Conservation (phyloP, 2,888 invertebrate genomes). For the Sepioteuthis lessoniana region DNA sequence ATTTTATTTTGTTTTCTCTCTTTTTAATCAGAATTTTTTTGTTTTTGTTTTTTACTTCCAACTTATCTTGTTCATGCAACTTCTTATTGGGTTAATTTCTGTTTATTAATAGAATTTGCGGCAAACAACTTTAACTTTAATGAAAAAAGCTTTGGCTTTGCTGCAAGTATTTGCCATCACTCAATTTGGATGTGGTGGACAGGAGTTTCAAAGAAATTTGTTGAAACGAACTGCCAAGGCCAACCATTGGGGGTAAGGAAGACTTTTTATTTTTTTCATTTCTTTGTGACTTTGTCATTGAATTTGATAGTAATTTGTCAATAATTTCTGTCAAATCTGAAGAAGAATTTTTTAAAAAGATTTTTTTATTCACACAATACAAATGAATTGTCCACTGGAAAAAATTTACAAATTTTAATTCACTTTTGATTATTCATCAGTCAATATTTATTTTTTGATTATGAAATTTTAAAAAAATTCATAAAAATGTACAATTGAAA, state of each 20-base stretch:
- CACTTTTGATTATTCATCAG: no score
- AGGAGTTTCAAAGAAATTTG: slow-evolving; percentile 81
- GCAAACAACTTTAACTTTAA: slow-evolving; percentile 76
- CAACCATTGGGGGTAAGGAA: slow-evolving; percentile 90
- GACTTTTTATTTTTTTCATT: background rate
- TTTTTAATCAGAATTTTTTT: no score
- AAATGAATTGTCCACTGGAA: no score
- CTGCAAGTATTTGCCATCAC: slow-evolving; percentile 89
- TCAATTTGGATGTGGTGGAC: slow-evolving; percentile 89
- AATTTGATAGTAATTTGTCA: background rate
- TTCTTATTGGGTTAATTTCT: background rate
- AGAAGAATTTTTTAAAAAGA: no score
- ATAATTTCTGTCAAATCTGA: no score
- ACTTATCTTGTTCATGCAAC: background rate
- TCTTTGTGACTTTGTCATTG: background rate
- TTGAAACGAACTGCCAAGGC: slow-evolving; percentile 88
- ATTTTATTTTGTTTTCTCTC: no score
- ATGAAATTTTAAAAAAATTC: no score
- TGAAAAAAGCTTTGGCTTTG: slow-evolving; percentile 90
- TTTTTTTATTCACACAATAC: no score
- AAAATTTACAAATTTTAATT: no score
- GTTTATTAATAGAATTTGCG: slow-evolving; percentile 56
- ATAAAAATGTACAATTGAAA: no score
- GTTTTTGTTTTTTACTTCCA: no score
- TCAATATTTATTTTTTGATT: no score